Evolutionary conservation across 2,888 invertebrate genomes (phyloP).

Genomic region (Dilophus febrilis): DNA sequence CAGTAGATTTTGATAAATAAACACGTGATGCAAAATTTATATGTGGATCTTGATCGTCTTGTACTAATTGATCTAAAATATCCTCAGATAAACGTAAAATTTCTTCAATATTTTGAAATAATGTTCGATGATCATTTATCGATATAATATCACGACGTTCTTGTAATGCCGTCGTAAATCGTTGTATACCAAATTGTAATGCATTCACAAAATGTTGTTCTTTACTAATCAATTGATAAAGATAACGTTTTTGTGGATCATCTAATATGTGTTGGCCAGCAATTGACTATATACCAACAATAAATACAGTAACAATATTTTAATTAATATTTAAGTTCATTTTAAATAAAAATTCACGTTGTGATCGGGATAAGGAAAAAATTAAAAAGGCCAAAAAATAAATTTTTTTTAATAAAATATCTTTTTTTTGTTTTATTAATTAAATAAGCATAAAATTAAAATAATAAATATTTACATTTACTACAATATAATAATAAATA

Average conservation of each 20-base stretch:
- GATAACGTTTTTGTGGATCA: slow-evolving; percentile 47
- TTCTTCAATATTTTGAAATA: slow-evolving; percentile 78
- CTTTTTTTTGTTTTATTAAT: too few relatives aligned
- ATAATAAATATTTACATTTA: too few relatives aligned
- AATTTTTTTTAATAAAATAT: too few relatives aligned
- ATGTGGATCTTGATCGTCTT: slow-evolving; percentile 56
- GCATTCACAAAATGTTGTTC: slow-evolving; percentile 66
- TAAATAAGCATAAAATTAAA: too few relatives aligned
- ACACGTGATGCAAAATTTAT: slow-evolving; percentile 48
- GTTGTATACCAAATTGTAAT: slow-evolving; percentile 59
- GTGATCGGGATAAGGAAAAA: too few relatives aligned
- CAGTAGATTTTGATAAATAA: slow-evolving; percentile 55
- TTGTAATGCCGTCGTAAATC: slow-evolving; percentile 57
- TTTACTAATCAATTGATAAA: slow-evolving; percentile 55
- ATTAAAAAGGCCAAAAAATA: too few relatives aligned
- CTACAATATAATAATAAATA: too few relatives aligned
- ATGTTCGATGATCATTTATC: slow-evolving; percentile 54
- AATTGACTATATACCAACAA: slow-evolving; percentile 29
- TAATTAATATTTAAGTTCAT: too few relatives aligned
- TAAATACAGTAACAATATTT: too few relatives aligned
- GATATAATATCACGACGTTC: slow-evolving; percentile 62
- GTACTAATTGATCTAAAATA: slow-evolving; percentile 54
- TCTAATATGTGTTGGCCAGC: slow-evolving; percentile 23
- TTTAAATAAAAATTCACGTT: too few relatives aligned
- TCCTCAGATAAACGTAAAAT: slow-evolving; percentile 60